Evolutionary conservation across 2,797 vertebrate genomes (phyloP).

Genomic region (Xyrichtys novacula): DNA sequence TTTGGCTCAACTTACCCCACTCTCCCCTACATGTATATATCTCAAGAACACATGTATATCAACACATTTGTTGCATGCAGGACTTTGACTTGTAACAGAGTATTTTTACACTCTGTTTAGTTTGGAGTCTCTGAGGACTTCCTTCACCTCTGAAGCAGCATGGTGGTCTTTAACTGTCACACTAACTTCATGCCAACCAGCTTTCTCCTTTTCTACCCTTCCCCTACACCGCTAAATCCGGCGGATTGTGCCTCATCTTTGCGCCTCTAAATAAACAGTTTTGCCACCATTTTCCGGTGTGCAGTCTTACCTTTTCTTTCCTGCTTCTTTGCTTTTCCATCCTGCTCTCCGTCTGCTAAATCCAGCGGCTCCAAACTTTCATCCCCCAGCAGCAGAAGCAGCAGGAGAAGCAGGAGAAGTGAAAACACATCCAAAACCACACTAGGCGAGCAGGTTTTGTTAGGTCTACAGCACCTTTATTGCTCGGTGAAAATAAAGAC

Average conservation of each 20-base stretch:
- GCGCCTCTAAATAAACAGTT: neutral
- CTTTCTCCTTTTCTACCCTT: neutral
- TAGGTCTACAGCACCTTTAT: accelerated
- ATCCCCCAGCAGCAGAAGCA: slow-evolving; percentile 64
- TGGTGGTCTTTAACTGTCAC: slow-evolving; percentile 3
- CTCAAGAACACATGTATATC: no score
- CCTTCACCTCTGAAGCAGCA: neutral
- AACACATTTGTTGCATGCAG: no score
- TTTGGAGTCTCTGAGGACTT: neutral
- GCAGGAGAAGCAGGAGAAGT: no score
- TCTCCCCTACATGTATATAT: no score
- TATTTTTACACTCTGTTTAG: no score
- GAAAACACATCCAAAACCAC: slow-evolving; percentile 50
- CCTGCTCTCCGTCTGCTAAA: slow-evolving; percentile 63
- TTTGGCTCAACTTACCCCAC: no score
- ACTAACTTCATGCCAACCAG: neutral
- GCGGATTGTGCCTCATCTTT: neutral
- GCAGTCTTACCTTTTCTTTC: slow-evolving; percentile 82
- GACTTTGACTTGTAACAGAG: no score
- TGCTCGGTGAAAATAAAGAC: neutral
- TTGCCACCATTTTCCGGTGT: neutral
- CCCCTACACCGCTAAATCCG: no score
- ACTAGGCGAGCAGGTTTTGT: neutral
- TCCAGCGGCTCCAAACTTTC: slow-evolving; percentile 77
- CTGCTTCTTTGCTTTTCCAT: slow-evolving; percentile 83